Evolutionary conservation across 2,888 invertebrate genomes (phyloP).

Genomic region (Pollenia amentaria): DNA sequence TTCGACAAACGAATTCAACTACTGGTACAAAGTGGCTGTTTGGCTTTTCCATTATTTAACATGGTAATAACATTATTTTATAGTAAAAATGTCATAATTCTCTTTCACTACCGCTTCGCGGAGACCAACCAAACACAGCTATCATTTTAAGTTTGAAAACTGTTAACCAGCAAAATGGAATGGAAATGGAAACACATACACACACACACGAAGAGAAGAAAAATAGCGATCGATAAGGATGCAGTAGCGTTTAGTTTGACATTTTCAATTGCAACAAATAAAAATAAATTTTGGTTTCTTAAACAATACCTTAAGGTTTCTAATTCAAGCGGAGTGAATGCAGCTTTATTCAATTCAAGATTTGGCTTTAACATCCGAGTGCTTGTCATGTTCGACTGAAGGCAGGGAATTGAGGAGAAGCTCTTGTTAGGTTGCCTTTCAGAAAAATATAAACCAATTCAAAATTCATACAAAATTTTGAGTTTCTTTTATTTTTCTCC

Average conservation of each 20-base stretch:
- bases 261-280: conserved; percentile 71
- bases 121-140: neutral
- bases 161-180: conserved; percentile 30
- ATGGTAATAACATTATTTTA: conserved; percentile 71
- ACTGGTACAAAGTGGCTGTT: neutral
- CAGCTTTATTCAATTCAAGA: conserved; percentile 6
- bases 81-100: conserved; percentile 71
- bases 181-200: conserved; percentile 14
- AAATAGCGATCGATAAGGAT: conserved; percentile 70
- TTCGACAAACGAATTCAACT: neutral
- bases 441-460: conserved; percentile 50
- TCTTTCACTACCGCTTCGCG: conserved; percentile 61
- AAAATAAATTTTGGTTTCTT: conserved; percentile 59
- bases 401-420: conserved; percentile 27
- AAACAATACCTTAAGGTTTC: conserved; percentile 65
- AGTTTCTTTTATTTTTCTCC: conserved; percentile 20
- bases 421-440: conserved; percentile 3
- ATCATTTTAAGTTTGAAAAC: conserved; percentile 33
- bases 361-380: neutral
- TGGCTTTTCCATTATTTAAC: conserved; percentile 66
- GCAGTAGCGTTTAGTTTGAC: conserved; percentile 73
- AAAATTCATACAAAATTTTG: conserved; percentile 61
- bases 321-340: neutral
- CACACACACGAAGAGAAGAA: neutral
- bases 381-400: conserved; percentile 10